Evolutionary conservation across 2,797 vertebrate species (phyloP).

Genomic region (Siniperca scherzeri): DNA sequence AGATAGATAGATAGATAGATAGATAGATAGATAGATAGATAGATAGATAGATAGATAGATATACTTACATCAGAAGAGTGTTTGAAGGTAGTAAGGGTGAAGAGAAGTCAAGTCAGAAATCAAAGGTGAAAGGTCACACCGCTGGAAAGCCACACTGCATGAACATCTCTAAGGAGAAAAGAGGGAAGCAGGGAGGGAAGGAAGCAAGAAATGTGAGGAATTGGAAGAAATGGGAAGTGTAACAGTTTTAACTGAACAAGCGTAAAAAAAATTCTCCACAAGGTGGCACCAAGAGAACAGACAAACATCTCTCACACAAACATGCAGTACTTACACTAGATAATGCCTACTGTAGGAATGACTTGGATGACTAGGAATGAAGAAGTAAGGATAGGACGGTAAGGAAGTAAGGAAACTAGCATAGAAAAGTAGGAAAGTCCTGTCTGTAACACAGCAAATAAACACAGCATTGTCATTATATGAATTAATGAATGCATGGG

Average conservation of each 20-base stretch:
- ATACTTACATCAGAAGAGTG: conserved; percentile 81
- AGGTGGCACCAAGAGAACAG: conserved; percentile 58
- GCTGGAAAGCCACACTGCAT: conserved; percentile 42
- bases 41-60: conserved; percentile 14
- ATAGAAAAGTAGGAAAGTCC: not conserved
- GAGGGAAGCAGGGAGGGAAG: not conserved
- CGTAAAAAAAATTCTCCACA: conserved; percentile 50
- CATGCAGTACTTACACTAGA: not conserved
- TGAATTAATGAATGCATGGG: not conserved
- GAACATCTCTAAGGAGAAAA: conserved; percentile 49
- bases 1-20: conserved; percentile 14
- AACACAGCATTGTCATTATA: not conserved
- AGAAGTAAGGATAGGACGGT: not conserved
- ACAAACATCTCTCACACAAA: not conserved
- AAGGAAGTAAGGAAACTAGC: not conserved
- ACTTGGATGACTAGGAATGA: not conserved
- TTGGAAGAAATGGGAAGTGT: not conserved
- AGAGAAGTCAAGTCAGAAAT: conserved; percentile 42
- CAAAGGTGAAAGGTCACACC: conserved; percentile 45
- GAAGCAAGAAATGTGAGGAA: not conserved
- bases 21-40: conserved; percentile 1
- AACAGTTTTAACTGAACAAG: not conserved
- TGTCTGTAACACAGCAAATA: not conserved
- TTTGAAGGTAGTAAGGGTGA: conserved; percentile 46
- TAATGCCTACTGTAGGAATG: not conserved